Conservation (phyloP, 2,888 invertebrate species). For the Drosophila tripunctata region DNA sequence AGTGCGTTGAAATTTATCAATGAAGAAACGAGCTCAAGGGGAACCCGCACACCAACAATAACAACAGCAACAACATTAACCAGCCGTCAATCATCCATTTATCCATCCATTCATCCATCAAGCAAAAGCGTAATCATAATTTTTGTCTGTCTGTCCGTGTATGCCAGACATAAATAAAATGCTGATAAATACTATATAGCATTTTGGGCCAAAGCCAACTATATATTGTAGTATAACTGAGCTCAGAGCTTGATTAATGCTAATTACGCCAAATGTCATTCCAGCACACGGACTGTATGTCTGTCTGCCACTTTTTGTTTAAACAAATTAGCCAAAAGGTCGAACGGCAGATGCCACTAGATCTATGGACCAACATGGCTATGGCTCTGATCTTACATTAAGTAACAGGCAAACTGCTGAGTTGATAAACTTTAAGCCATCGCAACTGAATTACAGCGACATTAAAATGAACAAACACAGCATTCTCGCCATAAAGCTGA, state of each 20-base stretch:
- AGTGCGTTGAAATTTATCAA: slow-evolving; percentile 64
- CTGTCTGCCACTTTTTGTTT: slow-evolving; percentile 17
- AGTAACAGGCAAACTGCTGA: background rate
- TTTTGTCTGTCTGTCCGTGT: slow-evolving; percentile 23
- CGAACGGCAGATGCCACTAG: slow-evolving; percentile 36
- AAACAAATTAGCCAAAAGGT: slow-evolving; percentile 59
- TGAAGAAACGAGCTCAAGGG: slow-evolving; percentile 70
- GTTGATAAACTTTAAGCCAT: background rate
- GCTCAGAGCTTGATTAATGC: slow-evolving; percentile 74
- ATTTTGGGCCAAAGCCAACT: slow-evolving; percentile 40
- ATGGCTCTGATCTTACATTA: slow-evolving; percentile 6
- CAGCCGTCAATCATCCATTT: slow-evolving; percentile 56
- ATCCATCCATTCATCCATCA: slow-evolving; percentile 17
- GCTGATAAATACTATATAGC: slow-evolving; percentile 54
- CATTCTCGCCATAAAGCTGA: background rate
- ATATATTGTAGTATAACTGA: too few relatives aligned
- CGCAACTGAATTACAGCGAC: background rate
- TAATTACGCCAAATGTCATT: slow-evolving; percentile 72
- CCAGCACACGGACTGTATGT: slow-evolving; percentile 19
- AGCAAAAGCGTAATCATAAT: slow-evolving; percentile 50
- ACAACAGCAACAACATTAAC: slow-evolving; percentile 1
- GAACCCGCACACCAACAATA: slow-evolving; percentile 30
- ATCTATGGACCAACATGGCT: slow-evolving; percentile 5
- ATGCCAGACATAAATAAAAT: slow-evolving; percentile 2
- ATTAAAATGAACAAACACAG: background rate